phyloP scores from a whole-genome alignment of 2,113 vertebrate species.

The Natator depressus region DNA sequence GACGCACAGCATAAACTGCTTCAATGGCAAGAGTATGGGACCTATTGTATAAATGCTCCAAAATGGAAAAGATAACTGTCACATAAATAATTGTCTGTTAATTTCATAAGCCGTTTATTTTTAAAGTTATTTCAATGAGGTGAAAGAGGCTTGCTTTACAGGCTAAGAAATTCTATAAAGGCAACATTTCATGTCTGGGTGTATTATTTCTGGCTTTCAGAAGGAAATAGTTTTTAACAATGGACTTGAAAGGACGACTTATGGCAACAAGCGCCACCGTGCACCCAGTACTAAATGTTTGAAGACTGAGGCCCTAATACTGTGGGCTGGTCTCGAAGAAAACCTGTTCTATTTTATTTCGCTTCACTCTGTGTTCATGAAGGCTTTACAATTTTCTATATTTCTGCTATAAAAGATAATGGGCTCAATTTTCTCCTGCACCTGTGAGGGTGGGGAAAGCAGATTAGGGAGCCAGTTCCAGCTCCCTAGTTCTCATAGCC shows the following conservation, averaged over 20 bases:
- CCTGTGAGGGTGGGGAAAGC: neutral
- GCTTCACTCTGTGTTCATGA: neutral
- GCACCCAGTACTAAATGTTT: neutral
- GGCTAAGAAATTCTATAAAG: slow-evolving; percentile 11
- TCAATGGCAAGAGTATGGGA: neutral
- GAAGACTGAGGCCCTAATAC: neutral
- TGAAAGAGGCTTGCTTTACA: neutral
- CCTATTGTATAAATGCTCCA: neutral
- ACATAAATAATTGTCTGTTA: neutral
- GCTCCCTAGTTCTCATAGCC: neutral
- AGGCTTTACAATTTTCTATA: neutral
- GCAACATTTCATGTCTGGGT: neutral
- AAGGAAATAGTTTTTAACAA: neutral
- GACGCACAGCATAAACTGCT: neutral
- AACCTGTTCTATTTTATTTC: neutral
- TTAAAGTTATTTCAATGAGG: neutral
- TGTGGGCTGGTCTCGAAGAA: neutral
- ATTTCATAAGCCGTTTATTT: neutral
- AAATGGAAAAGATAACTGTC: neutral
- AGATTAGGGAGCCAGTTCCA: neutral
- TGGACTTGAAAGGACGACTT: neutral
- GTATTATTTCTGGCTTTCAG: neutral
- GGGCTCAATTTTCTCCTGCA: neutral
- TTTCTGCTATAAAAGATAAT: neutral
- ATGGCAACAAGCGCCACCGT: neutral